phyloP scores from a whole-genome alignment of 37 sponge, comb jelly and placozoan genomes.

The Amphimedon queenslandica region DNA sequence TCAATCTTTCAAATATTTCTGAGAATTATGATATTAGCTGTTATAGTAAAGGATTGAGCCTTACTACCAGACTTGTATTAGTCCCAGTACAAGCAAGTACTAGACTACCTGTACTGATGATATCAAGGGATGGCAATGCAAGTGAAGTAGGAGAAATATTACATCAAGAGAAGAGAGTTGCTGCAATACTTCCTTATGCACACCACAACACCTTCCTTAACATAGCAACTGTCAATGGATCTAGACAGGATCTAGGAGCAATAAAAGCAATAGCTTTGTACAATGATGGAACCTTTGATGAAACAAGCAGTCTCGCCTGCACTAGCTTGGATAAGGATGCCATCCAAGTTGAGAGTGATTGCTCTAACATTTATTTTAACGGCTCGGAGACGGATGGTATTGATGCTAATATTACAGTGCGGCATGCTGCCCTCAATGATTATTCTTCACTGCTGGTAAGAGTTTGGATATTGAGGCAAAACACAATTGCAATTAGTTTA shows the following conservation, averaged over 20 bases:
- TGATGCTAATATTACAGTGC: conserved; percentile 21
- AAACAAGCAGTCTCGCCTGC: conserved; percentile 8
- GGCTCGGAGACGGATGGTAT: conserved; percentile 55
- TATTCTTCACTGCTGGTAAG: conserved; percentile 2
- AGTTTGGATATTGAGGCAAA: conserved; percentile 49
- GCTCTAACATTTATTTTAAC: conserved; percentile 44
- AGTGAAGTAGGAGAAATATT: not conserved
- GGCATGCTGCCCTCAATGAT: not conserved
- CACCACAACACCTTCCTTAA: conserved; percentile 30
- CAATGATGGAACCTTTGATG: not conserved
- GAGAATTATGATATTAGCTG: not conserved
- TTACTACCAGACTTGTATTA: not conserved
- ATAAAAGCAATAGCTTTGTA: not conserved
- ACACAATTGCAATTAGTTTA: not conserved
- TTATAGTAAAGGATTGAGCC: not conserved
- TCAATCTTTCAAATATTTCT: not conserved
- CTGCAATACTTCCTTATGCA: conserved; percentile 29
- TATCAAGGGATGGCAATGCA: not conserved
- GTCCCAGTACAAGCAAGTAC: not conserved
- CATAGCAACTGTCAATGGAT: conserved; percentile 2
- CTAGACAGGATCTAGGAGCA: not conserved
- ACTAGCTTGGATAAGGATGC: conserved; percentile 3
- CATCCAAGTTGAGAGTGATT: conserved; percentile 39
- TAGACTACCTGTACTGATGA: not conserved
- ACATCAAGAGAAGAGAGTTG: not conserved